These are phyloP conservation scores for Drosophila aff. DNA, from an alignment of 1,140 invertebrate species.

Conservation along the genomic window DNA sequence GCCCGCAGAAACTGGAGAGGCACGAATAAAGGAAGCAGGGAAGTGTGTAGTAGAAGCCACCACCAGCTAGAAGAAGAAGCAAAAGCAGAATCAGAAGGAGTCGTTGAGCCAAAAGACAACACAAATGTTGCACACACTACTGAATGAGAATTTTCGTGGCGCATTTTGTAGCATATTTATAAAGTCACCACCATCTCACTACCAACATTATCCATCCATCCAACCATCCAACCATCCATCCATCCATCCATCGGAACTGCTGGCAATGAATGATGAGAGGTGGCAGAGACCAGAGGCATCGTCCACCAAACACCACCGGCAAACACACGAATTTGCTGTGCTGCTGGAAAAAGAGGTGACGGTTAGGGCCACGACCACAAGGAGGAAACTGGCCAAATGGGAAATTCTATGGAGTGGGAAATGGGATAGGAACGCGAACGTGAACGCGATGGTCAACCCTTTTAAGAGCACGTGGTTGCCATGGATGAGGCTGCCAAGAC, in stretches of 20 bases:
- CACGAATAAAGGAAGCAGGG: conserved; percentile 7
- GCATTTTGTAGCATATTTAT: conserved; percentile 30
- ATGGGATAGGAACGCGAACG: background rate
- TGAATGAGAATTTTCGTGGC: conserved; percentile 27
- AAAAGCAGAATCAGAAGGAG: conserved; percentile 5
- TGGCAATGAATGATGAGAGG: conserved; percentile 13
- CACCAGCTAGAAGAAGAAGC: conserved; percentile 19
- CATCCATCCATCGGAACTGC: conserved; percentile 15
- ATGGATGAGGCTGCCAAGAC: background rate
- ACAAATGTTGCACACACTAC: conserved; percentile 44
- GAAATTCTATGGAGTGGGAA: conserved; percentile 5
- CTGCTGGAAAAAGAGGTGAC: conserved; percentile 15
- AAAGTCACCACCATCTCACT: conserved; percentile 36
- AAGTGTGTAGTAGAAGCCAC: conserved; percentile 27
- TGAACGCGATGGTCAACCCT: conserved; percentile 6
- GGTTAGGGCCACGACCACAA: conserved; percentile 12
- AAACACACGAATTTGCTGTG: conserved; percentile 3
- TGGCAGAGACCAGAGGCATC: conserved; percentile 1
- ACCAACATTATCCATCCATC: conserved; percentile 1
- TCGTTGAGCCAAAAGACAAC: conserved; percentile 18
- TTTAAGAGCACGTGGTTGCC: conserved; percentile 5
- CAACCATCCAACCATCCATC: conserved; percentile 6
- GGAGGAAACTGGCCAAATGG: conserved; percentile 32
- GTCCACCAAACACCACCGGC: conserved; percentile 16
- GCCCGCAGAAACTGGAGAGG: conserved; percentile 25